Evolutionary conservation across 2,113 vertebrate species (phyloP).

Genomic region (Myanophis thanlyinensis): DNA sequence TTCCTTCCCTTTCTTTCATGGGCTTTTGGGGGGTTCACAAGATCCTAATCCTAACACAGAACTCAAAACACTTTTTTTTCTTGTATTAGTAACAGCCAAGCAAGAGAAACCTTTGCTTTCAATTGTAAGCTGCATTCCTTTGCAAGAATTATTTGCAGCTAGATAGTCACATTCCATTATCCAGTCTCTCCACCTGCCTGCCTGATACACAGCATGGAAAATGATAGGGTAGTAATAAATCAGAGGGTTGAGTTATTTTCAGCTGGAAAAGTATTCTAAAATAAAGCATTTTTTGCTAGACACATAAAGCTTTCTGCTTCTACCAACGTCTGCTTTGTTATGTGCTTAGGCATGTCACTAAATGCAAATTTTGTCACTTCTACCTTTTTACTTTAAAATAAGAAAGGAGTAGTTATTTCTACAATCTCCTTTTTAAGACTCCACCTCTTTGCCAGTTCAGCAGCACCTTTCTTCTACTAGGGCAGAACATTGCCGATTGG

Average conservation of each 20-base stretch:
- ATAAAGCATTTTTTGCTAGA: neutral
- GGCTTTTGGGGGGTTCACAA: neutral
- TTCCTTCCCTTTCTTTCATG: neutral
- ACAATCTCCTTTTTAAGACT: neutral
- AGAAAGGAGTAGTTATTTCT: neutral
- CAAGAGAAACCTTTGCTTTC: neutral
- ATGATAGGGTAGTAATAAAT: neutral
- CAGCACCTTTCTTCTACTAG: neutral
- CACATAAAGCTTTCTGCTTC: neutral
- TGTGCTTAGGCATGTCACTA: neutral
- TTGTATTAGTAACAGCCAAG: neutral
- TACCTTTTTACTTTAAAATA: neutral
- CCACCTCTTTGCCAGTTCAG: neutral
- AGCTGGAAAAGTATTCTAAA: neutral
- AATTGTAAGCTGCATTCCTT: neutral
- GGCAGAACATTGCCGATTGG: neutral
- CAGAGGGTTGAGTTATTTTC: neutral
- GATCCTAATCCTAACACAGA: neutral
- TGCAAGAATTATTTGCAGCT: neutral
- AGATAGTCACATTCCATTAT: neutral
- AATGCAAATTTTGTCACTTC: neutral
- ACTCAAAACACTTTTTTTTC: neutral
- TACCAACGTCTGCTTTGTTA: neutral
- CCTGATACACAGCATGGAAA: neutral
- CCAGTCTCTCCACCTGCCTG: neutral